These are phyloP conservation scores for Silurus lanzhouensis DNA, from an alignment of 2,797 vertebrate species.

Conservation along the genomic window DNA sequence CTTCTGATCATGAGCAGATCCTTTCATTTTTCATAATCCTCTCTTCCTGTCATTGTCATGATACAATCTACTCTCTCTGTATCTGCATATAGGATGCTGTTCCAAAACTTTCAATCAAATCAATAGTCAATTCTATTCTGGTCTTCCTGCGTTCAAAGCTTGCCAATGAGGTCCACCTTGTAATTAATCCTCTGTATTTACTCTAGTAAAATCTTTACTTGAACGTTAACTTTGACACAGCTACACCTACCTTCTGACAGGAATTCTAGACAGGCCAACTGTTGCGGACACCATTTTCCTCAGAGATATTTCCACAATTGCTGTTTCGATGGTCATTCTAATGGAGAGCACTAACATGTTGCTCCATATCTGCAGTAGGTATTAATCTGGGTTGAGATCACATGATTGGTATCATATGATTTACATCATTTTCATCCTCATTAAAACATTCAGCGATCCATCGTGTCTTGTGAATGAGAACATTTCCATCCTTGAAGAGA, in stretches of 20 bases:
- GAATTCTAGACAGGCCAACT: background rate
- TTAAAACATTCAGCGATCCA: background rate
- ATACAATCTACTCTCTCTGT: background rate
- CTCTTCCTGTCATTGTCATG: background rate
- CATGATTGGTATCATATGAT: background rate
- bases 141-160: background rate
- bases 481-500: background rate
- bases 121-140: background rate
- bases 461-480: background rate
- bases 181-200: background rate
- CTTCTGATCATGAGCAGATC: background rate
- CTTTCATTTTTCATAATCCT: background rate
- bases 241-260: background rate
- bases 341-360: background rate
- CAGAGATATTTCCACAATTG: background rate
- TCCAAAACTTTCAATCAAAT: background rate
- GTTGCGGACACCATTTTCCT: background rate
- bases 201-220: background rate
- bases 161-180: too few relatives aligned
- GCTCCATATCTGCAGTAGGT: background rate
- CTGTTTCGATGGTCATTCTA: background rate
- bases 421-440: background rate
- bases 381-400: background rate
- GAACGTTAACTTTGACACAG: background rate
- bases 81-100: background rate